These are phyloP conservation scores for Fragum sueziense DNA, from an alignment of 2,888 invertebrate genomes.

Conservation along the genomic window DNA sequence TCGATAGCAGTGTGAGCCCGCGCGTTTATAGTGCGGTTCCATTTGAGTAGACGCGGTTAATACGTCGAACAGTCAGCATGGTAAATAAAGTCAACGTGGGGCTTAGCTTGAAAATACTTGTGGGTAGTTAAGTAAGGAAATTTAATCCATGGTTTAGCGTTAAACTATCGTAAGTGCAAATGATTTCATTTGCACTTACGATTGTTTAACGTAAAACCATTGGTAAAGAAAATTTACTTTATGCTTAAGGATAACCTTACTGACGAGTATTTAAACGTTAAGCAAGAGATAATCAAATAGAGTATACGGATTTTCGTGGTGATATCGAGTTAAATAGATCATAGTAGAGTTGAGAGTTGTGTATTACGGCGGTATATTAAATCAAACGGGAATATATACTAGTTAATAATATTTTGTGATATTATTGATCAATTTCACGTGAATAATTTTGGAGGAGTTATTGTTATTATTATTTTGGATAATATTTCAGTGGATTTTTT, in stretches of 20 bases:
- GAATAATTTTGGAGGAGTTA: too few relatives aligned
- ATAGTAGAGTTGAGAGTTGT: background rate
- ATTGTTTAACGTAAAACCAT: too few relatives aligned
- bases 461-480: too few relatives aligned
- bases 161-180: too few relatives aligned
- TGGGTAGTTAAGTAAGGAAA: constrained; percentile 7
- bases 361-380: background rate
- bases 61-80: background rate
- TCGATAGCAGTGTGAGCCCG: background rate
- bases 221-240: too few relatives aligned
- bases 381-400: too few relatives aligned
- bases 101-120: background rate
- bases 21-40: constrained; percentile 16
- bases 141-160: too few relatives aligned
- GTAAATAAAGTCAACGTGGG: constrained; percentile 4
- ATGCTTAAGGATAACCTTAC: constrained; percentile 16
- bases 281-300: background rate
- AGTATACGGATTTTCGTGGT: background rate
- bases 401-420: too few relatives aligned
- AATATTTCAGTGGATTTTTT: too few relatives aligned
- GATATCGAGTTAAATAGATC: constrained; percentile 4
- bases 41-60: constrained; percentile 15
- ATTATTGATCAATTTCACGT: too few relatives aligned
- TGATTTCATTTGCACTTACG: too few relatives aligned
- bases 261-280: background rate